A percentile compares a stretch with the other conserved stretches of the same genome.
Evolutionary conservation across 2,888 invertebrate genomes (phyloP).

Genomic region (Patella caerulea): DNA sequence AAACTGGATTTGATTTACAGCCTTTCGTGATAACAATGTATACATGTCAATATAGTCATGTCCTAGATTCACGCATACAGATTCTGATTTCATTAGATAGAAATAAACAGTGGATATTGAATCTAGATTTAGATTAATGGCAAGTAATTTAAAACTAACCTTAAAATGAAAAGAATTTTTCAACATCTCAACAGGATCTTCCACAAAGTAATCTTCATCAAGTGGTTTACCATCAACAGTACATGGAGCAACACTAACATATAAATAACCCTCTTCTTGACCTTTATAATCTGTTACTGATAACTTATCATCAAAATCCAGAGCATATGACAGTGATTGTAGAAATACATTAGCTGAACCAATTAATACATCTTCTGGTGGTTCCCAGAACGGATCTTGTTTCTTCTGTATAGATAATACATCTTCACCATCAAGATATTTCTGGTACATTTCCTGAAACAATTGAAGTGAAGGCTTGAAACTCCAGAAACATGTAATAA

Average conservation of each 20-base stretch:
- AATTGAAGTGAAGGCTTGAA: neutral
- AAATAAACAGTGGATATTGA: no score
- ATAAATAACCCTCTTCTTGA: constrained; percentile 67
- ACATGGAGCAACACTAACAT: constrained; percentile 68
- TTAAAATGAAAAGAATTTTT: constrained; percentile 69
- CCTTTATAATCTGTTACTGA: constrained; percentile 71
- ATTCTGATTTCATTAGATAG: no score
- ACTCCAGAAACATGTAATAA: neutral
- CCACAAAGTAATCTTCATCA: constrained; percentile 69
- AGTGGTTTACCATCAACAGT: constrained; percentile 61
- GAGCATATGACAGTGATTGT: constrained; percentile 69
- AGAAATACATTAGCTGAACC: constrained; percentile 70
- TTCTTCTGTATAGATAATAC: constrained; percentile 61
- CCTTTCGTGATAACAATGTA: no score
- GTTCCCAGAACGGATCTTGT: constrained; percentile 72
- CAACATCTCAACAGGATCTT: constrained; percentile 67
- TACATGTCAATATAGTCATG: no score
- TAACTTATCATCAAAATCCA: constrained; percentile 70
- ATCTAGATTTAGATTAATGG: no score
- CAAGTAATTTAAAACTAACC: constrained; percentile 44
- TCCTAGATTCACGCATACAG: no score
- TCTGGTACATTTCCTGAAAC: constrained; percentile 69
- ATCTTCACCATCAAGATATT: constrained; percentile 68
- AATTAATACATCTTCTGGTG: constrained; percentile 69
- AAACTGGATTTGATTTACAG: no score